A percentile compares a stretch with the other conserved stretches of the same genome.
These are phyloP conservation scores for Proterorhinus semilunaris DNA, from an alignment of 2,113 vertebrate species.

Conservation along the genomic window DNA sequence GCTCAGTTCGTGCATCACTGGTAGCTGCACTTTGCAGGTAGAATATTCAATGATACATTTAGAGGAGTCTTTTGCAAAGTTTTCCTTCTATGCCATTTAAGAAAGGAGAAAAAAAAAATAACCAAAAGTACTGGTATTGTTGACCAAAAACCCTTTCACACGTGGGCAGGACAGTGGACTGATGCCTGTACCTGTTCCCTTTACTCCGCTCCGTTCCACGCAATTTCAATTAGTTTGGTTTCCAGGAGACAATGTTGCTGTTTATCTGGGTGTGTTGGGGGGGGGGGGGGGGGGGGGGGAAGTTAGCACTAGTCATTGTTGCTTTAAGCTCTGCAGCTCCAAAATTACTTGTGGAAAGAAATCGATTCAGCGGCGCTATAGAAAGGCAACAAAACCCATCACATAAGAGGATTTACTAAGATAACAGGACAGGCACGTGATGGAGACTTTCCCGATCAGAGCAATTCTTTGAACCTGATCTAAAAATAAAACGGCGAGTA, in stretches of 20 bases:
- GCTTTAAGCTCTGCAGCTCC: conserved; percentile 60
- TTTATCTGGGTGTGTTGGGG: conserved; percentile 64
- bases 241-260: conserved; percentile 72
- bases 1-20: too few species aligned
- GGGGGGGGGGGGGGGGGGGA: conserved; percentile 1
- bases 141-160: conserved; percentile 26
- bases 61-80: neutral
- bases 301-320: conserved; percentile 53
- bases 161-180: conserved; percentile 33
- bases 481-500: neutral
- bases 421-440: conserved; percentile 41
- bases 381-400: conserved; percentile 41
- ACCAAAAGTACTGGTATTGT: conserved; percentile 16
- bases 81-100: conserved; percentile 19
- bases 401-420: conserved; percentile 51
- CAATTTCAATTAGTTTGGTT: conserved; percentile 66
- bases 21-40: too few species aligned
- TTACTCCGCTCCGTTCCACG: conserved; percentile 41
- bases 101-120: neutral
- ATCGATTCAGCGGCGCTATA: conserved; percentile 34
- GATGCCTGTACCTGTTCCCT: conserved; percentile 60
- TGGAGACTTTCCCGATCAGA: conserved; percentile 21
- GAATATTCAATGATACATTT: too few species aligned
- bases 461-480: neutral
- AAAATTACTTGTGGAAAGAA: conserved; percentile 54